A percentile compares a stretch with the other conserved stretches of the same genome.
phyloP scores from a whole-genome alignment of 2,797 vertebrate genomes.

The Molossus molossus region DNA sequence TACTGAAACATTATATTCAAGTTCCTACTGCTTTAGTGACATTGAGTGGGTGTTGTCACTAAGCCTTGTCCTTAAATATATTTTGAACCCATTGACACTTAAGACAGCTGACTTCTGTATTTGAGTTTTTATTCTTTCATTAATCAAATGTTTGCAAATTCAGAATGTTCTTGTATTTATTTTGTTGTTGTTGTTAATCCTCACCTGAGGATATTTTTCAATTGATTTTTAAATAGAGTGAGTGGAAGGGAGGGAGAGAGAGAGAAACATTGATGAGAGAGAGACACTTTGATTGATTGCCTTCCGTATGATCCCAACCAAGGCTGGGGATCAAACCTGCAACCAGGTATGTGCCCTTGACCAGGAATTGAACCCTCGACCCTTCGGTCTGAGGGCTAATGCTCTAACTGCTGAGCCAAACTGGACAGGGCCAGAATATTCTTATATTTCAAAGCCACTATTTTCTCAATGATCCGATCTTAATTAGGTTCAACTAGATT shows the following conservation, averaged over 20 bases:
- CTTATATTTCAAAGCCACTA: constrained; percentile 36
- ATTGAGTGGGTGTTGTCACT: constrained; percentile 22
- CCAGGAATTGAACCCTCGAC: too few species aligned
- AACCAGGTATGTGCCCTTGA: too few species aligned
- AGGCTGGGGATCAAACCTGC: too few species aligned
- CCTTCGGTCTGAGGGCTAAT: too few species aligned
- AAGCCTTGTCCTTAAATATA: constrained; percentile 43
- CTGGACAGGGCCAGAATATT: neutral
- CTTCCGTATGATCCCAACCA: too few species aligned
- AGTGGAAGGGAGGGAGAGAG: too few species aligned
- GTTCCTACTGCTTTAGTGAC: constrained; percentile 36
- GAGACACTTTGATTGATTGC: too few species aligned
- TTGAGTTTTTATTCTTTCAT: constrained; percentile 62
- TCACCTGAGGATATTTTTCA: too few species aligned
- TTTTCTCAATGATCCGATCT: constrained; percentile 10
- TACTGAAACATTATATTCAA: constrained; percentile 64
- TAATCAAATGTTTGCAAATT: constrained; percentile 44
- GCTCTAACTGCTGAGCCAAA: too few species aligned
- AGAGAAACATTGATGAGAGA: too few species aligned
- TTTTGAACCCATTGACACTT: constrained; percentile 59
- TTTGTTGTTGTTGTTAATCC: too few species aligned
- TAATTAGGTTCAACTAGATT: constrained; percentile 55
- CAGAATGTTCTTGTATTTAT: constrained; percentile 27
- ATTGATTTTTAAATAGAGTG: too few species aligned
- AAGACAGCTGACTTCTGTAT: constrained; percentile 46